Base-by-base conservation (phyloP, 1,140 invertebrate species). In the Trinorchestia longiramus region DNA sequence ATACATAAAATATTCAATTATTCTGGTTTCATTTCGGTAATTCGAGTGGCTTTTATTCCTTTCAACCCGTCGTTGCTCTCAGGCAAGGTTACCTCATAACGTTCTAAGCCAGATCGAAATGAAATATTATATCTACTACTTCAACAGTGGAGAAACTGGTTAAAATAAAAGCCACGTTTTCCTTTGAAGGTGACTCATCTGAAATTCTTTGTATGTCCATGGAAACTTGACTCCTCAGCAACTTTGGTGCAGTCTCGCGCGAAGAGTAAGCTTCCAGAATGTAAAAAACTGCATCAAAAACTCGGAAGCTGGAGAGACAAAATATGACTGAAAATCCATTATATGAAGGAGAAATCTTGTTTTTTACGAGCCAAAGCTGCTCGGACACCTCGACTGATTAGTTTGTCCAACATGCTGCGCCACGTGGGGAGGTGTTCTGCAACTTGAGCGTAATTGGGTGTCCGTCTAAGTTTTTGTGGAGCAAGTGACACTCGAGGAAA, bases 261-360 rank as follows among this genome's bases (percentile, higher is more conserved):
- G 88, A 91, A 3, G 43, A 43, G 88, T 91, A 43, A 91, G 88
- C 43, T 42, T 41, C 43, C 43, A 15, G 88, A 91, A 91, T 91
- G 6, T 91, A 41, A 15, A 91, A 91, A 91, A 43, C 41, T 44
- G 43, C 41, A 23, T 77, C 62, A 36, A 36, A 36, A 36, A 36
- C 62, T 77, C 28, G 36, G 36, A 77, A 77, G 28, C 19, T 91
- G 41, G 88, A 42, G 43, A 91, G 62, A 77, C 62, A 23, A 77
- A 77, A 77, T 11, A 77, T 77, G 43, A 91, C 41, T 91, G 88
- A 91, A 91, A 91, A 91, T 91, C 88, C 88, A 91, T 91, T 91
- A 91, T 91, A 23, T 42, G 88, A 43, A 43, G 88, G 43, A 91
- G 88, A 15, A 43, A 91, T 91, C 43, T 77, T 77, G 62, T 77